Conservation (phyloP, 2,888 invertebrate species). For the Noctua janthina region DNA sequence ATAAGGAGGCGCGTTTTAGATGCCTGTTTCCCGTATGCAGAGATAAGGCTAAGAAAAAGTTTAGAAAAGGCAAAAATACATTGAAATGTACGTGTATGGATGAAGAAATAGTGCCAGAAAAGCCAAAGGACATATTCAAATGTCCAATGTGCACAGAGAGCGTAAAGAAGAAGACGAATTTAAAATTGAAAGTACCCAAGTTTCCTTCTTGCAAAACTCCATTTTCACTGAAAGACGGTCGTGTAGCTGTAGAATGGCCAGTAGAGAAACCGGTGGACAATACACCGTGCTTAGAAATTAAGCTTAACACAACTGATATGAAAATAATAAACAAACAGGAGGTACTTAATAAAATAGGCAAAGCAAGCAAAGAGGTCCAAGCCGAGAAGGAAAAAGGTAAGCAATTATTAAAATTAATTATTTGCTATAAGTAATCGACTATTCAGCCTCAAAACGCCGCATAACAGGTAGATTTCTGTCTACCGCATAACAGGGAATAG, state of each 20-base stretch:
- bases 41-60: neutral
- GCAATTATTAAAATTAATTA: neutral
- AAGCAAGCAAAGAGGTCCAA: slow-evolving; percentile 6
- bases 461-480: neutral
- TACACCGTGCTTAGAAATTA: slow-evolving; percentile 37
- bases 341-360: slow-evolving; percentile 24
- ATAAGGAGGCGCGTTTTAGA: neutral
- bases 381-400: slow-evolving; percentile 32
- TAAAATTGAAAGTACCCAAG: too few relatives aligned
- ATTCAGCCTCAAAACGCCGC: neutral
- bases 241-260: neutral
- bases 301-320: slow-evolving; percentile 29
- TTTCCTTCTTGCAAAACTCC: slow-evolving; percentile 17
- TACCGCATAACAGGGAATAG: neutral
- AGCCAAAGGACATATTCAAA: slow-evolving; percentile 5
- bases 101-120: neutral
- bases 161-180: neutral
- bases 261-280: neutral
- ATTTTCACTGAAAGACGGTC: neutral
- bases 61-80: neutral
- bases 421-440: neutral
- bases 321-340: slow-evolving; percentile 43
- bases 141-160: slow-evolving; percentile 13
- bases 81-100: slow-evolving; percentile 15
- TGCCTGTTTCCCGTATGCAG: slow-evolving; percentile 23